Evolutionary conservation across 2,888 invertebrate species (phyloP).

Genomic region (Chymomyza procnemis): DNA sequence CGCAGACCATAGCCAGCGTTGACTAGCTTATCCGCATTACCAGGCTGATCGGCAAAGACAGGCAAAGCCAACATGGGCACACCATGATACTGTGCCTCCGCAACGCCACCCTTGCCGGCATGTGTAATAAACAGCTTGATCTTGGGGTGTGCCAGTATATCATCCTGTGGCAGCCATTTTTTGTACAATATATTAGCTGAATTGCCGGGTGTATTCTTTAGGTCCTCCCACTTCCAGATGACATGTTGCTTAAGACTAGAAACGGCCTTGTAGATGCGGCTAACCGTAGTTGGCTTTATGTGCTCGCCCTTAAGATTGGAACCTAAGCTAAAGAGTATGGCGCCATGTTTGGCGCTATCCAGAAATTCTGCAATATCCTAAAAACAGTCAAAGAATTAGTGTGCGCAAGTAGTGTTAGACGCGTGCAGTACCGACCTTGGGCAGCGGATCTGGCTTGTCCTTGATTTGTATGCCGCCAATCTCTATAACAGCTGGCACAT

Average conservation of each 20-base stretch:
- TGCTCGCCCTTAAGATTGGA: slow-evolving; percentile 76
- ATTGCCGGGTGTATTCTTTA: slow-evolving; percentile 78
- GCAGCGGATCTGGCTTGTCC: slow-evolving; percentile 66
- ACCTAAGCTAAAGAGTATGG: slow-evolving; percentile 79
- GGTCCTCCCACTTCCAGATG: slow-evolving; percentile 85
- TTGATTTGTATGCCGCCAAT: slow-evolving; percentile 78
- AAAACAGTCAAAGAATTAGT: slow-evolving; percentile 14
- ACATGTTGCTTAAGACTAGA: slow-evolving; percentile 82
- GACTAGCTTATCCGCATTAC: slow-evolving; percentile 65
- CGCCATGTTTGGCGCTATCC: slow-evolving; percentile 77
- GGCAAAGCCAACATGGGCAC: slow-evolving; percentile 79
- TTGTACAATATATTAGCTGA: slow-evolving; percentile 78
- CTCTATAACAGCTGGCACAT: slow-evolving; percentile 74
- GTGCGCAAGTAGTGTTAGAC: not conserved
- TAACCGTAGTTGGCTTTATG: slow-evolving; percentile 79
- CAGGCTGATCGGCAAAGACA: slow-evolving; percentile 74
- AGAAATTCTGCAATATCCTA: slow-evolving; percentile 76
- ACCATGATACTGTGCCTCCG: slow-evolving; percentile 82
- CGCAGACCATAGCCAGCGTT: slow-evolving; percentile 64
- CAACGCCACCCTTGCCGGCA: slow-evolving; percentile 83
- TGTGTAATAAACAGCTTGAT: slow-evolving; percentile 83
- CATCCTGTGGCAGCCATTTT: slow-evolving; percentile 86
- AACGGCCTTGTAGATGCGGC: slow-evolving; percentile 81
- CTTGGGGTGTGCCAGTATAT: slow-evolving; percentile 82
- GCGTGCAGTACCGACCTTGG: slow-evolving; percentile 45